Base-by-base conservation (phyloP, 2,888 invertebrate species). In the Thyatira batis region DNA sequence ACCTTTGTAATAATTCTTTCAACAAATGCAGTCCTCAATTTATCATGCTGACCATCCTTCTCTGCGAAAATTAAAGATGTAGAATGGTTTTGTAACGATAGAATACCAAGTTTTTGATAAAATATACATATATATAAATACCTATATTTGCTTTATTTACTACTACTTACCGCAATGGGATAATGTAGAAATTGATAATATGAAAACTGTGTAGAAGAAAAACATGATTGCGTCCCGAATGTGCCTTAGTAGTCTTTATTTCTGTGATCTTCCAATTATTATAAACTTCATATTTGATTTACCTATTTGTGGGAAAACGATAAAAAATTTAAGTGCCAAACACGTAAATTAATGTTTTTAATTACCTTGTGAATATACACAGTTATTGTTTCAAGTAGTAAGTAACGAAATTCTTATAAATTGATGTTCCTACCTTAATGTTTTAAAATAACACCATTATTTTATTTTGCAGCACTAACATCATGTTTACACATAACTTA, bases 1-100 rank as follows among this genome's bases (percentile, higher is more conserved):
- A 82, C 57, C 64, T 81, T 82, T 48, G 65, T 50, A 48, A 80
- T 59, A 27, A 83, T 77, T 23, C 69, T 67, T 49, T 69, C 61
- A 1, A 78, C 54, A 17, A 74, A 57, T 28, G 52, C 28, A 8
- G 57, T 54, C 57, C 74, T 78, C 20, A 56, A 17, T 0, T 50
- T 45, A 13, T n/a, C 27, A n/a, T 13, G 45, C n/a, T n/a, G 20
- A 28, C 17, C n/a, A 27, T 21, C 33, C 8, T 17, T 3, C 11
- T 5, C 39, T 27, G 10, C 17, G 10, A 46, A 46, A 27, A 45
- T 5, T 11, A 1, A 11, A 13, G n/a, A 6, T 13, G 33, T 13
- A 3, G n/a, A 0, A 33, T 6, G 6, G 3, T 4, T 23, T 23
- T 23, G 3, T 4, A 23, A 23, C 3, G 23, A 4, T 4, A 23